Percentiles rank a stretch among this genome's conserved stretches.
These are phyloP conservation scores for Plagiodera versicolora DNA, from an alignment of 2,888 invertebrate genomes.

Conservation along the genomic window DNA sequence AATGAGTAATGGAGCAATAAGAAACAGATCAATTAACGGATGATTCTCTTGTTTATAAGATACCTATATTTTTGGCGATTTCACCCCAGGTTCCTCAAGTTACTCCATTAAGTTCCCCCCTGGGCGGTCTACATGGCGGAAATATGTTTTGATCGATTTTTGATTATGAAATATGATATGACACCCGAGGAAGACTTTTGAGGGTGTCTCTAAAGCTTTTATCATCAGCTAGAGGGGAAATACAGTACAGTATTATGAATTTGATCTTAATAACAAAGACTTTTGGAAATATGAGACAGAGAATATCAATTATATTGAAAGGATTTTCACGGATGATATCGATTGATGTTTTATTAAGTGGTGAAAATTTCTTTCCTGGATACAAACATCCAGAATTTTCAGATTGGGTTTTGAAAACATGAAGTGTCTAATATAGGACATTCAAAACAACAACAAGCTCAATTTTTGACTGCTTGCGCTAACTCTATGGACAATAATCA, in stretches of 20 bases:
- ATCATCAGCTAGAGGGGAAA: slow-evolving; percentile 22
- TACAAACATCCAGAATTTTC: no score
- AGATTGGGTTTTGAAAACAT: no score
- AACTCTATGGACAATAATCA: no score
- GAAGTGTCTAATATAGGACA: no score
- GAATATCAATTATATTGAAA: no score
- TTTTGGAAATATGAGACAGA: no score
- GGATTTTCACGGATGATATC: no score
- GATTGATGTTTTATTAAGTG: no score
- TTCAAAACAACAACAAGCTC: no score
- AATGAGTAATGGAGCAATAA: not conserved
- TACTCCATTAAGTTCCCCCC: slow-evolving; percentile 29
- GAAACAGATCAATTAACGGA: slow-evolving; percentile 34
- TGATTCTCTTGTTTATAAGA: slow-evolving; percentile 32
- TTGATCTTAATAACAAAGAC: slow-evolving; percentile 14
- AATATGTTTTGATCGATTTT: slow-evolving; percentile 37
- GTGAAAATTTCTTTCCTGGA: no score
- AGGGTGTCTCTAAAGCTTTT: slow-evolving; percentile 22
- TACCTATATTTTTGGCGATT: slow-evolving; percentile 27
- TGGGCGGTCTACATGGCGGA: slow-evolving; percentile 20
- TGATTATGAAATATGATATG: slow-evolving; percentile 36
- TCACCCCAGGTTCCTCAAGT: slow-evolving; percentile 27
- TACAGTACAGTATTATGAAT: slow-evolving; percentile 10
- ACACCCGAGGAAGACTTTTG: slow-evolving; percentile 28
- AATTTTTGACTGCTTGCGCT: no score